Conservation (phyloP, 2,888 invertebrate species). For the Spilarctia lutea region DNA sequence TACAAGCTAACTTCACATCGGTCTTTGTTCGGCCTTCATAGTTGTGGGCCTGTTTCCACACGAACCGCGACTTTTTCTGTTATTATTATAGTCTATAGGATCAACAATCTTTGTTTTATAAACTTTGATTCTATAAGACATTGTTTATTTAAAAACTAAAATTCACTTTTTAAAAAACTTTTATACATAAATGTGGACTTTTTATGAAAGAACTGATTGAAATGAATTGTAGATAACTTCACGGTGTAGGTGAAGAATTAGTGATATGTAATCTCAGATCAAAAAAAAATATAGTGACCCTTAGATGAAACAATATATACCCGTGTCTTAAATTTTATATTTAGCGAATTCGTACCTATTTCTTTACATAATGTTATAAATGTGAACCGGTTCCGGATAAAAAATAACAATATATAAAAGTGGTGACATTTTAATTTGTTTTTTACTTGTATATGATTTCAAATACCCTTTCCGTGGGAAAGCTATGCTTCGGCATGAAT, state of each 20-base stretch:
- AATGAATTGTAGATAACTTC: slow-evolving; percentile 26
- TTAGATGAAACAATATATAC: slow-evolving; percentile 57
- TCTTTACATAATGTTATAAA: slow-evolving; percentile 80
- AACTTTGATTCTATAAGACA: not conserved
- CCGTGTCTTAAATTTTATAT: slow-evolving; percentile 77
- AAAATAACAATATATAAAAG: slow-evolving; percentile 74
- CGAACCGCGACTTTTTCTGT: slow-evolving; percentile 25
- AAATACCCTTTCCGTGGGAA: too few species aligned
- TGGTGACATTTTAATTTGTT: slow-evolving; percentile 56
- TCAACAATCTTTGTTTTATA: not conserved
- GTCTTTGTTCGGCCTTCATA: not conserved
- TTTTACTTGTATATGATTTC: slow-evolving; percentile 36
- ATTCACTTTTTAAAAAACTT: slow-evolving; percentile 30
- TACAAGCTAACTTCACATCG: not conserved
- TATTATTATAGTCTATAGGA: slow-evolving; percentile 25
- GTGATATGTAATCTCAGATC: slow-evolving; percentile 70
- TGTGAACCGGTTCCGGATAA: slow-evolving; percentile 78
- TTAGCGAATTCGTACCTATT: slow-evolving; percentile 75
- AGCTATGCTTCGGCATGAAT: too few species aligned
- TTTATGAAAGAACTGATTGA: slow-evolving; percentile 37
- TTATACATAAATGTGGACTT: slow-evolving; percentile 35
- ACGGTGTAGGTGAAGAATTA: slow-evolving; percentile 45
- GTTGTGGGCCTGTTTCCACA: slow-evolving; percentile 10
- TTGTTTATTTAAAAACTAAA: not conserved
- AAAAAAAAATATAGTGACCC: slow-evolving; percentile 52